Conservation (phyloP, 92 coral and sea anemone species). For the Bergia sp. region DNA sequence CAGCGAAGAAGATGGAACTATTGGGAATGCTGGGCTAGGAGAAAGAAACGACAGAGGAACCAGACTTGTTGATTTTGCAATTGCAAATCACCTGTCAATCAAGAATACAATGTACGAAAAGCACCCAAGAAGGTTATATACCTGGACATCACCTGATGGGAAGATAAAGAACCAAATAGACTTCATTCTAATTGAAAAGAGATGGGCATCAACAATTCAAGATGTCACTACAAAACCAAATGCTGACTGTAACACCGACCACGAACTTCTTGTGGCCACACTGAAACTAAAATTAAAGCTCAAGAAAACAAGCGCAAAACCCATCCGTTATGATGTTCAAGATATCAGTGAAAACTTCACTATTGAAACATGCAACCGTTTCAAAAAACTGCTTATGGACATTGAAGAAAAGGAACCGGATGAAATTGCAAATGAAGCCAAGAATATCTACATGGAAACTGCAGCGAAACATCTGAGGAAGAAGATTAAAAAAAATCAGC, state of each 20-base stretch:
- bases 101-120: neutral
- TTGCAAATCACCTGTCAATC: neutral
- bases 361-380: slow-evolving; percentile 1
- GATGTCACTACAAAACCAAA: neutral
- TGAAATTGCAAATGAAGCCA: slow-evolving; percentile 17
- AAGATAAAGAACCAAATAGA: neutral
- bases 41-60: neutral
- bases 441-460: slow-evolving; percentile 8
- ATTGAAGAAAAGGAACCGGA: neutral
- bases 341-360: slow-evolving; percentile 7
- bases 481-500: neutral
- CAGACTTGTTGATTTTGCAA: neutral
- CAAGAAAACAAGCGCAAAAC: neutral
- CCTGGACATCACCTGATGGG: neutral
- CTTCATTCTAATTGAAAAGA: neutral
- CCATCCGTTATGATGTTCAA: slow-evolving; percentile 1
- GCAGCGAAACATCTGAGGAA: neutral
- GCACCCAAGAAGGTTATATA: neutral
- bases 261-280: slow-evolving; percentile 2
- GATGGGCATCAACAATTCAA: neutral
- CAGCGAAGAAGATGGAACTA: neutral
- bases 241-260: slow-evolving; percentile 24
- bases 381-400: neutral
- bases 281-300: neutral
- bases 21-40: neutral